These are phyloP conservation scores for Cheilosia scutellata DNA, from an alignment of 2,888 invertebrate genomes.

Conservation along the genomic window DNA sequence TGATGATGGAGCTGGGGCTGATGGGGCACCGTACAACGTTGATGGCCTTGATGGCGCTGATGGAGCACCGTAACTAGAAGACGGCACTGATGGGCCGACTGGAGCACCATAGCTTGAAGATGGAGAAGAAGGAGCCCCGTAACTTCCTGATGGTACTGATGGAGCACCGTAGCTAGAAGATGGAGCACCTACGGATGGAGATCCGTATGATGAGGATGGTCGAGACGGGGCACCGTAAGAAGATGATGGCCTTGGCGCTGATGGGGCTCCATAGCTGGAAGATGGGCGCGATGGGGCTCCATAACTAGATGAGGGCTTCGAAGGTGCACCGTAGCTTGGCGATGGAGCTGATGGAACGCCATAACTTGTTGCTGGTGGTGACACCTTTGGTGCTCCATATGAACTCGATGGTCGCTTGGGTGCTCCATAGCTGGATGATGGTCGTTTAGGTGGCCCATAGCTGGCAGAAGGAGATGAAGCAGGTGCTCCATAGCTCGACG, in stretches of 20 bases:
- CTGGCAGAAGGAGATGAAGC: conserved; percentile 80
- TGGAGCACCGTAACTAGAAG: conserved; percentile 81
- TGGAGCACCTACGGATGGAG: conserved; percentile 80
- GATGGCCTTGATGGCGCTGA: conserved; percentile 84
- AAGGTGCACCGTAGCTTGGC: conserved; percentile 80
- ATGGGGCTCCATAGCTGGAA: conserved; percentile 58
- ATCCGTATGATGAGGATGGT: conserved; percentile 85
- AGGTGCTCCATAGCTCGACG: conserved; percentile 85
- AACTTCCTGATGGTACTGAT: conserved; percentile 79
- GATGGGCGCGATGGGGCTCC: conserved; percentile 80
- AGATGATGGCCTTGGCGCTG: conserved; percentile 72
- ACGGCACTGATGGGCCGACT: conserved; percentile 77
- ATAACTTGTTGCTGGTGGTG: conserved; percentile 85
- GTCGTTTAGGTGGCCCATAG: conserved; percentile 79
- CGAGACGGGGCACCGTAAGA: conserved; percentile 83
- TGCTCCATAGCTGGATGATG: conserved; percentile 81
- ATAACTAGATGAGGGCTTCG: conserved; percentile 80
- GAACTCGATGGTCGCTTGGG: conserved; percentile 80
- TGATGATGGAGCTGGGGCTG: conserved; percentile 79
- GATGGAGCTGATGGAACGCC: conserved; percentile 84
- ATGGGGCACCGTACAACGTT: conserved; percentile 84
- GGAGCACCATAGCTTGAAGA: conserved; percentile 67
- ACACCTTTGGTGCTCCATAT: conserved; percentile 79
- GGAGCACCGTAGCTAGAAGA: conserved; percentile 78
- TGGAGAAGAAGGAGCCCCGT: conserved; percentile 72